Evolutionary conservation across 2,797 vertebrate genomes (phyloP).

Genomic region (Anniella stebbinsi): DNA sequence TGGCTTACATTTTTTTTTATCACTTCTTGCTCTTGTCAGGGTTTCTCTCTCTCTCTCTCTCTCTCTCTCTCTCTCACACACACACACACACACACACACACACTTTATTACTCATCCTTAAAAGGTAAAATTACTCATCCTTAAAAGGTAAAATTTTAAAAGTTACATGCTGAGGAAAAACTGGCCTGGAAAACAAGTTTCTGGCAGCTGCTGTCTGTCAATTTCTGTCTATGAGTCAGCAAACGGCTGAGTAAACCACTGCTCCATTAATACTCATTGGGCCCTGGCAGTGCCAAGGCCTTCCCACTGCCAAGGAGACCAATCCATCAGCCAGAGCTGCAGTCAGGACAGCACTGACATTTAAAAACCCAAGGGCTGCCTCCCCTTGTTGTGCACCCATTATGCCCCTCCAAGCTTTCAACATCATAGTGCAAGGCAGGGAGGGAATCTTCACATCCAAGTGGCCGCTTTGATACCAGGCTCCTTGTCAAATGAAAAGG

Average conservation of each 20-base stretch:
- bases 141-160: constrained; percentile 42
- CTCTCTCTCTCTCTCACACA: too few relatives aligned
- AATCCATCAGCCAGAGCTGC: constrained; percentile 14
- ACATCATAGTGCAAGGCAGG: too few relatives aligned
- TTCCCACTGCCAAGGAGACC: constrained; percentile 21
- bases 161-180: constrained; percentile 47
- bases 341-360: constrained; percentile 15
- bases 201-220: constrained; percentile 38
- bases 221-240: constrained; percentile 51
- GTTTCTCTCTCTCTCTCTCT: neutral
- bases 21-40: constrained; percentile 9
- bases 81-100: neutral
- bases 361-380: neutral
- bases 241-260: constrained; percentile 29
- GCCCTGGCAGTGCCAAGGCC: constrained; percentile 9
- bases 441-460: neutral
- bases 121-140: constrained; percentile 35
- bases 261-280: constrained; percentile 12
- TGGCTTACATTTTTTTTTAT: constrained; percentile 33
- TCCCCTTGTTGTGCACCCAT: neutral
- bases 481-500: constrained; percentile 13
- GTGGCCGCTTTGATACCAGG: neutral
- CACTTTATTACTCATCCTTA: constrained; percentile 27
- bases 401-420: neutral
- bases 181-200: constrained; percentile 43